A percentile compares a stretch with the other conserved stretches of the same genome.
These are phyloP conservation scores for Eugnorisma glareosa DNA, from an alignment of 2,888 invertebrate genomes.

Conservation along the genomic window DNA sequence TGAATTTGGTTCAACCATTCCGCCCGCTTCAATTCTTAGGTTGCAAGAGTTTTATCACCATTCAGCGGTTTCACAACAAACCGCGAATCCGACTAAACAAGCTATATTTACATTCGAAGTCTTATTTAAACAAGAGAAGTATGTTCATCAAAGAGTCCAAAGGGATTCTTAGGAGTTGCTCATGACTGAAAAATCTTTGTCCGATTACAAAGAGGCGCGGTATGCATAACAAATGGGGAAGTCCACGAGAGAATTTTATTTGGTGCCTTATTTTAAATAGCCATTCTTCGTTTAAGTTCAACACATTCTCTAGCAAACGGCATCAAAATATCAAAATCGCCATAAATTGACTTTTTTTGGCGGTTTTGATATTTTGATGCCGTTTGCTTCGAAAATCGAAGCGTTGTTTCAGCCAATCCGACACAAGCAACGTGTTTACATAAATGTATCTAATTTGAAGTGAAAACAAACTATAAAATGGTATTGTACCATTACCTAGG, in stretches of 20 bases:
- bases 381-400: not conserved
- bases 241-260: conserved; percentile 41
- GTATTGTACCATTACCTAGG: not conserved
- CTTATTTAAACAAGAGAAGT: conserved; percentile 69
- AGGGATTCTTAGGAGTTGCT: conserved; percentile 70
- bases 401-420: no score
- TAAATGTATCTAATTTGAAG: not conserved
- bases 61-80: conserved; percentile 45
- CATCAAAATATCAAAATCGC: no score
- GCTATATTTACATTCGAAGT: conserved; percentile 68
- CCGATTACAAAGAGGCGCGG: conserved; percentile 67
- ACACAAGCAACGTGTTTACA: not conserved
- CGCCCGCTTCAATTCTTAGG: conserved; percentile 20
- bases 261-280: conserved; percentile 52
- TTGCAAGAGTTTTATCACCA: conserved; percentile 34
- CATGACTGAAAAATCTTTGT: conserved; percentile 72
- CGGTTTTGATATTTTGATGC: not conserved
- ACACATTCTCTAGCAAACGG: no score
- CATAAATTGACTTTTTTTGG: no score
- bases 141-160: conserved; percentile 73
- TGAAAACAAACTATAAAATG: not conserved
- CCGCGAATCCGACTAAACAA: conserved; percentile 55
- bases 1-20: conserved; percentile 31
- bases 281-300: conserved; percentile 1
- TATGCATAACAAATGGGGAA: conserved; percentile 71